Evolutionary conservation across 2,113 vertebrate genomes (phyloP).

Genomic region (Siniperca knerii): DNA sequence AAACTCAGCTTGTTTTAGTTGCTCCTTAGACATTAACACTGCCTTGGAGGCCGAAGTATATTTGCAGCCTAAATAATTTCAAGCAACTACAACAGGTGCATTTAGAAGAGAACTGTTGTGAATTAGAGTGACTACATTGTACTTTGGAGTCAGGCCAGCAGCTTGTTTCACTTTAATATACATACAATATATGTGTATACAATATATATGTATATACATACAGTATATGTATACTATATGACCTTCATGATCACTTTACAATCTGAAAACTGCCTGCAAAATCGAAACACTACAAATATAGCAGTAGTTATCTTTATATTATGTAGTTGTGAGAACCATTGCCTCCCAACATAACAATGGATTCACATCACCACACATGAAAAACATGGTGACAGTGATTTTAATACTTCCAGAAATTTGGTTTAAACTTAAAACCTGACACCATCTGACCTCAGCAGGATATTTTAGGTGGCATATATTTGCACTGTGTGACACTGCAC

Average conservation of each 20-base stretch:
- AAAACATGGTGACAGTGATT: slow-evolving; percentile 51
- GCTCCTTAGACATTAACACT: slow-evolving; percentile 32
- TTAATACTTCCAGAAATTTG: slow-evolving; percentile 46
- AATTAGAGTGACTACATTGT: slow-evolving; percentile 57
- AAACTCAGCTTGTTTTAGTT: slow-evolving; percentile 17
- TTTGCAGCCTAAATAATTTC: slow-evolving; percentile 52
- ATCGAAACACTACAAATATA: background rate
- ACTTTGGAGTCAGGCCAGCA: slow-evolving; percentile 45
- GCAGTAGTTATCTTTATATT: background rate
- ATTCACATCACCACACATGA: slow-evolving; percentile 2
- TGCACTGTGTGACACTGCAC: slow-evolving; percentile 48
- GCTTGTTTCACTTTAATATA: slow-evolving; percentile 18
- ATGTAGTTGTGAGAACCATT: background rate
- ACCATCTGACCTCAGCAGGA: slow-evolving; percentile 56
- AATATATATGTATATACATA: background rate
- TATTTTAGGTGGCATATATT: slow-evolving; percentile 71
- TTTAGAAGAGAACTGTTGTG: slow-evolving; percentile 39
- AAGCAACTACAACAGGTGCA: slow-evolving; percentile 28
- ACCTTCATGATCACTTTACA: background rate
- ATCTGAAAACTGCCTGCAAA: background rate
- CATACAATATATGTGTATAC: background rate
- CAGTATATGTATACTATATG: background rate
- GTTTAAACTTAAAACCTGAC: slow-evolving; percentile 49
- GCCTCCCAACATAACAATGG: slow-evolving; percentile 3
- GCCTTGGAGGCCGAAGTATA: slow-evolving; percentile 30